phyloP scores from a whole-genome alignment of 2,797 vertebrate species.

The Phrynocephalus vlangalii region DNA sequence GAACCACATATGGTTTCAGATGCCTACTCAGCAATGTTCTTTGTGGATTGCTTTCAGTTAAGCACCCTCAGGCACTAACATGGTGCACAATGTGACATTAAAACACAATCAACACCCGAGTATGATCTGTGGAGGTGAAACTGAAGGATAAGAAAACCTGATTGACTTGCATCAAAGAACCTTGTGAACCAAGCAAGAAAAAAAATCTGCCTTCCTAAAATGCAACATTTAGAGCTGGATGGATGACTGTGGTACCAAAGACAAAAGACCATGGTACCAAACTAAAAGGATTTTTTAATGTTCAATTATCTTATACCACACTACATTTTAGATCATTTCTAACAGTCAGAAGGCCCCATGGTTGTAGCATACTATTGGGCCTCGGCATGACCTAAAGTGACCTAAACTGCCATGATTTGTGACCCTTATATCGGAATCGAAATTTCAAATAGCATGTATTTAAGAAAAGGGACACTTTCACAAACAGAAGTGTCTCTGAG shows the following conservation, averaged over 20 bases:
- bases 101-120: background rate
- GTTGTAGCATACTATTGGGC: background rate
- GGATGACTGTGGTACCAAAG: background rate
- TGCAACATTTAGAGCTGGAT: background rate
- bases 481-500: slow-evolving; percentile 31
- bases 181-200: background rate
- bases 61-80: background rate
- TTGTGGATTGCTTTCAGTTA: background rate
- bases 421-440: slow-evolving; percentile 26
- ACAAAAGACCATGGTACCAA: background rate
- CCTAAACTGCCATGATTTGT: slow-evolving; percentile 18
- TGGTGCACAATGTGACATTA: background rate
- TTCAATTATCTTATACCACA: background rate
- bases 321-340: background rate
- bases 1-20: background rate
- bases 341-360: background rate
- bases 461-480: slow-evolving; percentile 6
- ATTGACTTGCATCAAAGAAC: background rate
- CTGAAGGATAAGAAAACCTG: background rate
- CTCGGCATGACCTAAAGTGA: slow-evolving; percentile 2
- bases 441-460: slow-evolving; percentile 20
- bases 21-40: background rate
- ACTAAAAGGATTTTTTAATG: background rate
- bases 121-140: background rate
- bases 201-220: background rate